Percentiles rank a stretch among this genome's conserved stretches.
Evolutionary conservation across 2,888 invertebrate genomes (phyloP).

Genomic region (Netelia fuscicornis): DNA sequence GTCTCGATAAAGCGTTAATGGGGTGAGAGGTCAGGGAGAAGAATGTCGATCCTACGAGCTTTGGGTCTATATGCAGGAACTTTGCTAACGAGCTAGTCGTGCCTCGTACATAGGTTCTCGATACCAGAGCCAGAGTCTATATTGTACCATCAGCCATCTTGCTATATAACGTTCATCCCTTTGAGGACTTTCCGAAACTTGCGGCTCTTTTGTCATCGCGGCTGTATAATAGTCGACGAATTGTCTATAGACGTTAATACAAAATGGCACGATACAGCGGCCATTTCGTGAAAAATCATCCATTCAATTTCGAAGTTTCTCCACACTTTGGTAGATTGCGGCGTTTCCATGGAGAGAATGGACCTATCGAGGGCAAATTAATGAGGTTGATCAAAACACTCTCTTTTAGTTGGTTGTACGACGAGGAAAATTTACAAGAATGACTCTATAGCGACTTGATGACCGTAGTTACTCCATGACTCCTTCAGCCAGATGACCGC

Average conservation of each 20-base stretch:
- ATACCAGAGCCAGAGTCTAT: constrained; percentile 7
- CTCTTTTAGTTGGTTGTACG: too few relatives aligned
- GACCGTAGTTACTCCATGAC: too few relatives aligned
- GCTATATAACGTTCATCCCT: constrained; percentile 22
- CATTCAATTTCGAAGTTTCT: constrained; percentile 36
- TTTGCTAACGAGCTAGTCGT: constrained; percentile 68
- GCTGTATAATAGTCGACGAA: constrained; percentile 15
- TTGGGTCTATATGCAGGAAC: constrained; percentile 56
- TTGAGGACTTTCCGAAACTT: constrained; percentile 52
- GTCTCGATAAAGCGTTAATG: constrained; percentile 71
- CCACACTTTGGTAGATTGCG: neutral
- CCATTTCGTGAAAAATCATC: constrained; percentile 24
- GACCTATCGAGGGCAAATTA: too few relatives aligned
- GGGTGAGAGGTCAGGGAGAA: constrained; percentile 68
- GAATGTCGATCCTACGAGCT: constrained; percentile 57
- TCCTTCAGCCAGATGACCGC: too few relatives aligned
- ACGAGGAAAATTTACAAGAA: too few relatives aligned
- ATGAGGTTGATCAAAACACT: too few relatives aligned
- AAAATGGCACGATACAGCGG: neutral
- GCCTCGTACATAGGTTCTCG: constrained; percentile 14
- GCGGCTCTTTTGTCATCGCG: constrained; percentile 43
- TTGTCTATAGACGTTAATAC: constrained; percentile 42
- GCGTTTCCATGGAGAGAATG: too few relatives aligned
- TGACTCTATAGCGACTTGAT: too few relatives aligned
- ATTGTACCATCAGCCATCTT: constrained; percentile 1